Evolutionary conservation across 2,888 invertebrate species (phyloP), one percentile per base, ranked within the genome.

Genomic region (Sturmia bella): DNA sequence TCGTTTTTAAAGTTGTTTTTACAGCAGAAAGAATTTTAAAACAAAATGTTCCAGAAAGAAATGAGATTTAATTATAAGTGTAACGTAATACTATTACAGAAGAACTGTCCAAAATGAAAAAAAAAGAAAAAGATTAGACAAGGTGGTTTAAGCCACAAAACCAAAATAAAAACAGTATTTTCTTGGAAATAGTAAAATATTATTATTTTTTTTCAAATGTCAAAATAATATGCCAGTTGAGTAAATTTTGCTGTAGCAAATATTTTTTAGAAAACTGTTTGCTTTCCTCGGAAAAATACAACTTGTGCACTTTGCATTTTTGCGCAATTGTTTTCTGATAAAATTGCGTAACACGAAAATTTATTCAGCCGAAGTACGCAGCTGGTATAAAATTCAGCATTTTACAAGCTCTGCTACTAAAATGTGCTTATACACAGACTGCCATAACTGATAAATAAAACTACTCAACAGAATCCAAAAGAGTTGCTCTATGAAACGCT

Each of bases 1-100:
- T 27, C 7, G 48, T 70, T 66, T 48, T 70, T 72, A 82, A 15
- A 82, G 66, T 78, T 82, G 82, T 82, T 82, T 82, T 78, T 82
- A 68, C 74, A 82, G 64, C 74, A 74, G 56, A 43, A 59, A 74
- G 59, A 73, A 61, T 19, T 70, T 73, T 61, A 76, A 76, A 68
- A 68, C 24, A 57, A 27, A 64, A 41, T 13, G 2, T 56, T 66
- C 17, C 15, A 13, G 41, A 52, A 57, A 24, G 32, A 64, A 82
- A 78, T 82, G 69, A 64, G 37, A 74, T 77, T 78, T 69, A 32
- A 77, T 74, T 74, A 77, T 52, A 57, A 69, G 64, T 77, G 69
- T 45, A 82, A 82, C 69, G 57, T 72, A 72, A 72, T 57, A 50
- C 57, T 43, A 21, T 73, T 76, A 68, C 17, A 45, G 6, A 45